Base-by-base conservation (phyloP, 2,113 vertebrate genomes). In the Rissa tridactyla region DNA sequence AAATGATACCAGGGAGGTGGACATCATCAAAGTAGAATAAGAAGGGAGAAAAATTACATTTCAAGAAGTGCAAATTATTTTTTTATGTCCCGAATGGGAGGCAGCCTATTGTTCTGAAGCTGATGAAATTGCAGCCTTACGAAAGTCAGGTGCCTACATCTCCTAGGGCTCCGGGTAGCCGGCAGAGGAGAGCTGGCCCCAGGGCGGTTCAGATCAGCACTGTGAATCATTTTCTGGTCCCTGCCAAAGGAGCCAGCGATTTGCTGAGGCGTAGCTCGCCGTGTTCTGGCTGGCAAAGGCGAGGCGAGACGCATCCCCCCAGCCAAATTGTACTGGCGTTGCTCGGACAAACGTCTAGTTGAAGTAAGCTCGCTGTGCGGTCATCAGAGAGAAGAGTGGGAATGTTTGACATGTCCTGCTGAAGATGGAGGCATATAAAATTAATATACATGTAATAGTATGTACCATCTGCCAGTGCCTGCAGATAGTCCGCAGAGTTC, bases 291-390 rank as follows among this genome's bases (percentile, higher is more conserved):
- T 73, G 60, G 8, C 3, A 2, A 18, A 36, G 38, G 55, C 25
- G 6, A 4, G 64, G n/a, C 8, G 57, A 58, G 89, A 20, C 3
- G 1, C 20, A 6, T 42, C n/a, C 65, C 54, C 13, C 58, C 25
- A 13, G 49, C 34, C 49, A 12, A 21, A 21, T 13, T 29, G 1
- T 4, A 0, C 46, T 17, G 25, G 11, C 7, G 0, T 10, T 12
- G 72, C 85, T 83, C 85, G 36, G 65, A 5, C 17, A 13, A 2
- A 23, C 18, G 27, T 29, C 60, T 27, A 4, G 68, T 20, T 36
- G 22, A 5, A 13, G 64, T 3, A 8, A 52, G 17, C n/a, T 73
- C n/a, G 4, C 34, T 9, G 34, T 14, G 47, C 1, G 10, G 57
- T 30, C 75, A 21, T 25, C 22, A 2, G 82, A 47, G 87, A 65